Evolutionary conservation across 2,797 vertebrate genomes (phyloP).

Genomic region (Enteromius radiatus): DNA sequence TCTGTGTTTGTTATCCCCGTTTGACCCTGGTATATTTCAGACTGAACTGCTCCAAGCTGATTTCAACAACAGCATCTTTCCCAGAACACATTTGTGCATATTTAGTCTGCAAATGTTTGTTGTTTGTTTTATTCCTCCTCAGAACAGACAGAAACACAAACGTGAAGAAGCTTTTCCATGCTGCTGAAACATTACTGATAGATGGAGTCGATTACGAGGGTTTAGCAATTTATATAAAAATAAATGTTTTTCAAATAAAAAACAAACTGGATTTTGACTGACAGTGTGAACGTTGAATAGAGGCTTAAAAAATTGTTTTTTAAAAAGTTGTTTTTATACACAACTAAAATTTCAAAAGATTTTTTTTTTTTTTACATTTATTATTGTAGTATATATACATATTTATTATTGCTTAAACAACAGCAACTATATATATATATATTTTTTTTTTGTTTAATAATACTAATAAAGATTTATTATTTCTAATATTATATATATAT

Average conservation of each 20-base stretch:
- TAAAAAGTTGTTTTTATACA: no score
- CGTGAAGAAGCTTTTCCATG: neutral
- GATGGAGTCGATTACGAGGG: neutral
- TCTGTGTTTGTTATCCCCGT: constrained; percentile 4
- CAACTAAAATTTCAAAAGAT: no score
- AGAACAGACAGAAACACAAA: constrained; percentile 11
- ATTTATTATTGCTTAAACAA: no score
- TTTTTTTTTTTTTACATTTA: no score
- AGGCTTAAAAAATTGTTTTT: neutral
- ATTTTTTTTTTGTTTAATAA: no score
- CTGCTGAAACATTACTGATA: neutral
- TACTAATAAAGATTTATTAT: no score
- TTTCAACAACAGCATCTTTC: neutral
- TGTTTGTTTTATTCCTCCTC: constrained; percentile 1
- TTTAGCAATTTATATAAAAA: neutral
- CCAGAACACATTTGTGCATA: neutral
- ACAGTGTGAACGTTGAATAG: neutral
- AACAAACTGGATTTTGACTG: neutral
- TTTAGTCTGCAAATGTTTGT: constrained; percentile 21
- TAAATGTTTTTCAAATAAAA: neutral
- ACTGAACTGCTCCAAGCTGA: neutral
- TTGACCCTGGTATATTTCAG: neutral
- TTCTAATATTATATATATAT: no score
- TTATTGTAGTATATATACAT: no score
- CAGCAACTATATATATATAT: neutral